Conservation (phyloP, 37 sponge, comb jelly and placozoan genomes). For the Theonella swinhoei region DNA sequence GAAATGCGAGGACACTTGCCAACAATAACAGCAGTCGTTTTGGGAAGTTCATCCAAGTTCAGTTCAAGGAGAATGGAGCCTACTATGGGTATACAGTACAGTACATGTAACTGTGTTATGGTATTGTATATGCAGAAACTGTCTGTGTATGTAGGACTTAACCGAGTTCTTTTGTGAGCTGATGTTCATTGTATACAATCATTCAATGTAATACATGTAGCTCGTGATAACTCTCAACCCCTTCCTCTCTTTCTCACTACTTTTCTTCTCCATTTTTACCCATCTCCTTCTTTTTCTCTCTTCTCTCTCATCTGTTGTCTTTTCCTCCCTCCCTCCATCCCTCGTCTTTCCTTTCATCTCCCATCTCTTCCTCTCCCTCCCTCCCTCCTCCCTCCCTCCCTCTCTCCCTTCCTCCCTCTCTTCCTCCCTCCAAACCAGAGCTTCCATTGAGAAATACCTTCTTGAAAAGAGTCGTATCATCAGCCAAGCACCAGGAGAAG, state of each 20-base stretch:
- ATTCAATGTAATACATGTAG: background rate
- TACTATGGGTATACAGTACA: slow-evolving; percentile 63
- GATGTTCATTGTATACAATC: too few relatives aligned
- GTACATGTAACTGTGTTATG: background rate
- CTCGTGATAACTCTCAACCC: too few relatives aligned
- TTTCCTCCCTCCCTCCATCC: background rate
- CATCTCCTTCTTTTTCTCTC: background rate
- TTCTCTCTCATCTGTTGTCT: background rate
- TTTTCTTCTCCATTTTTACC: background rate
- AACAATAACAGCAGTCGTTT: slow-evolving; percentile 98
- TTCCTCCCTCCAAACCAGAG: slow-evolving; percentile 37
- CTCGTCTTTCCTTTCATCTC: too few relatives aligned
- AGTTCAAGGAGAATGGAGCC: slow-evolving; percentile 93
- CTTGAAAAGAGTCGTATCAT: slow-evolving; percentile 95
- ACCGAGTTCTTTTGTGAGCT: slow-evolving; percentile 1
- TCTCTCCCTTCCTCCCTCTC: background rate
- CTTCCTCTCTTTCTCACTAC: too few relatives aligned
- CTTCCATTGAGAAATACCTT: slow-evolving; percentile 96
- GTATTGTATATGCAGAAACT: background rate
- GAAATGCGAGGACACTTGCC: slow-evolving; percentile 90
- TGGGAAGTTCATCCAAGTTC: slow-evolving; percentile 91
- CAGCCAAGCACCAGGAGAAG: slow-evolving; percentile 82
- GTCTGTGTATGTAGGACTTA: background rate
- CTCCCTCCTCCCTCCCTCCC: slow-evolving; percentile 11
- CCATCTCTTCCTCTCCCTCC: background rate